Percentiles rank a stretch among this genome's conserved stretches.
Conservation (phyloP, 2,888 invertebrate species). For the Perizoma flavofasciatum region DNA sequence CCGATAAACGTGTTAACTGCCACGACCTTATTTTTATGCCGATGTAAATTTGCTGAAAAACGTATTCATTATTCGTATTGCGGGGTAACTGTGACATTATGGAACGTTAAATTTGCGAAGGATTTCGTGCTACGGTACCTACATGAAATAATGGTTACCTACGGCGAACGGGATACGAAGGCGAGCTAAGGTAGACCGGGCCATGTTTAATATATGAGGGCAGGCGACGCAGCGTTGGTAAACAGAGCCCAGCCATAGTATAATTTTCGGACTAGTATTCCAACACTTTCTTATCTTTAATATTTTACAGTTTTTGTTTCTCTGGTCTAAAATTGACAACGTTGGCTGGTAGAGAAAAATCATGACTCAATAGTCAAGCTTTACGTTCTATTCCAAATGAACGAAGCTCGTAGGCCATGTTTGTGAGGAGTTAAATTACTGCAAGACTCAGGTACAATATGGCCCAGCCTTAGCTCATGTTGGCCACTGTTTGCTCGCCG, state of each 20-base stretch:
- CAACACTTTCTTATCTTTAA: conserved; percentile 12
- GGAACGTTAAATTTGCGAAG: conserved; percentile 50
- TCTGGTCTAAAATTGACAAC: no score
- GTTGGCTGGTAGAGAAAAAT: no score
- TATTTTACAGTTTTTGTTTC: background rate
- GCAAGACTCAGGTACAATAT: conserved; percentile 11
- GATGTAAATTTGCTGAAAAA: conserved; percentile 81
- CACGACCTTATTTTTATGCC: conserved; percentile 82
- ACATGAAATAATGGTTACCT: conserved; percentile 44
- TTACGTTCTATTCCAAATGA: no score
- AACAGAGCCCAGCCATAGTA: conserved; percentile 57
- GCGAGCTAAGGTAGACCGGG: conserved; percentile 67
- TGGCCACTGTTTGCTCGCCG: conserved; percentile 77
- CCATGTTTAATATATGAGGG: conserved; percentile 82
- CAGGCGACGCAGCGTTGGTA: conserved; percentile 78
- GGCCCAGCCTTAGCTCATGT: conserved; percentile 72
- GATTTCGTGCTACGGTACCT: conserved; percentile 40
- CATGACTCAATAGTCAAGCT: no score
- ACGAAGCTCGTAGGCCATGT: background rate
- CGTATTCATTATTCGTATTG: conserved; percentile 77
- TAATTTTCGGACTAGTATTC: conserved; percentile 16
- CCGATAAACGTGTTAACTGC: conserved; percentile 84
- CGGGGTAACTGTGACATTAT: conserved; percentile 55
- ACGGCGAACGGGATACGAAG: conserved; percentile 42
- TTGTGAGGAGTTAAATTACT: conserved; percentile 12